A percentile compares a stretch with the other conserved stretches of the same genome.
Conservation (phyloP, 2,888 invertebrate genomes). For the Polymixis lichenea region DNA sequence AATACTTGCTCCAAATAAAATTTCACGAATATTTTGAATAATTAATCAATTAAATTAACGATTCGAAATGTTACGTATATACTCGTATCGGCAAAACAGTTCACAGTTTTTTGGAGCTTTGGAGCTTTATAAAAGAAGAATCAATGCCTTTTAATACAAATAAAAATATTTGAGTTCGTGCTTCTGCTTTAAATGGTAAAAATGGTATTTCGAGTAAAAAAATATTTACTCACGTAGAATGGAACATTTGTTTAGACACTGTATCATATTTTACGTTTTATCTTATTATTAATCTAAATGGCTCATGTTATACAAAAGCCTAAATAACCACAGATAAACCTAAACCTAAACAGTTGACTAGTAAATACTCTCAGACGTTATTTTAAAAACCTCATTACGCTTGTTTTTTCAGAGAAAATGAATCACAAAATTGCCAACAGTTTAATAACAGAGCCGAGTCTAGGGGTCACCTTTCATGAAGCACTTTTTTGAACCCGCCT, state of each 20-base stretch:
- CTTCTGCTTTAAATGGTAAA: slow-evolving; percentile 13
- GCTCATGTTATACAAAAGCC: slow-evolving; percentile 14
- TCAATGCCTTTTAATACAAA: slow-evolving; percentile 25
- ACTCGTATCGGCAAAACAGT: slow-evolving; percentile 12
- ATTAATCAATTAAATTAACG: slow-evolving; percentile 32
- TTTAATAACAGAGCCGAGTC: slow-evolving; percentile 51
- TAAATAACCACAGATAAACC: slow-evolving; percentile 30
- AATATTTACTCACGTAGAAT: slow-evolving; percentile 32
- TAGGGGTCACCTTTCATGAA: slow-evolving; percentile 52
- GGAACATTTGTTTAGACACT: slow-evolving; percentile 39
- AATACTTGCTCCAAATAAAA: slow-evolving; percentile 14
- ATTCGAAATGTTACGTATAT: slow-evolving; percentile 31
- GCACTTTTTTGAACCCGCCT: slow-evolving; percentile 40
- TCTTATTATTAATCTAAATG: slow-evolving; percentile 46
- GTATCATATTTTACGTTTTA: slow-evolving; percentile 39
- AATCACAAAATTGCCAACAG: slow-evolving; percentile 53
- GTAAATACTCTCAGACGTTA: slow-evolving; percentile 26
- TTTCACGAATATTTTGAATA: slow-evolving; percentile 19
- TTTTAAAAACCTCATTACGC: slow-evolving; percentile 38
- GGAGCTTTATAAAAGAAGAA: slow-evolving; percentile 18
- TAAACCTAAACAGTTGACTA: slow-evolving; percentile 20
- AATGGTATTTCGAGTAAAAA: slow-evolving; percentile 14
- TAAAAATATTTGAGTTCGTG: slow-evolving; percentile 37
- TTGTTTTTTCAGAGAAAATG: slow-evolving; percentile 49
- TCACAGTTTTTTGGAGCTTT: slow-evolving; percentile 10